Conservation (phyloP, 2,888 invertebrate genomes). For the Patella depressa region DNA sequence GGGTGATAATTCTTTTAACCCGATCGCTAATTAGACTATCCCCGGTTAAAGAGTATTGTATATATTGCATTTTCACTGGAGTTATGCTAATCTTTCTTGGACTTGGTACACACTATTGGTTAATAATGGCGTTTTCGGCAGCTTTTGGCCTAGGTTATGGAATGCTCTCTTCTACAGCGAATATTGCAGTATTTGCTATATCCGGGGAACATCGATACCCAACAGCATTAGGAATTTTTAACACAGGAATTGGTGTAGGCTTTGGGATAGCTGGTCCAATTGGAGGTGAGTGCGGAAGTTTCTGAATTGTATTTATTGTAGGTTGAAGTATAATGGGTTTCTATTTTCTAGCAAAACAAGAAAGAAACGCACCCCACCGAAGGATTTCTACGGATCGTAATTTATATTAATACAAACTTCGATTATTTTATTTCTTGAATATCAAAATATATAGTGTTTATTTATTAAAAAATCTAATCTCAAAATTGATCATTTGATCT, state of each 20-base stretch:
- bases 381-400: too few species aligned
- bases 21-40: not conserved
- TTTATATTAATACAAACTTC: too few species aligned
- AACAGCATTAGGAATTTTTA: slow-evolving; percentile 6
- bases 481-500: too few species aligned
- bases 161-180: not conserved
- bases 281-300: not conserved
- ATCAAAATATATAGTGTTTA: too few species aligned
- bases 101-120: not conserved
- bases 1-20: not conserved
- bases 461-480: too few species aligned
- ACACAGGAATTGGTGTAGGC: not conserved
- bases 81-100: not conserved
- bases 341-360: too few species aligned
- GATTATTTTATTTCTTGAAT: too few species aligned
- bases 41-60: not conserved
- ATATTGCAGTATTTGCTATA: not conserved
- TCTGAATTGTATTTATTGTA: too few species aligned
- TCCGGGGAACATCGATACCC: not conserved
- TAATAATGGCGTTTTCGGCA: not conserved
- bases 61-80: not conserved
- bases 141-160: not conserved
- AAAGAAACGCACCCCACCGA: too few species aligned
- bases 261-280: not conserved
- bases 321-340: too few species aligned